Evolutionary conservation across 2,888 invertebrate genomes (phyloP).

Genomic region (Cheilosia soror): DNA sequence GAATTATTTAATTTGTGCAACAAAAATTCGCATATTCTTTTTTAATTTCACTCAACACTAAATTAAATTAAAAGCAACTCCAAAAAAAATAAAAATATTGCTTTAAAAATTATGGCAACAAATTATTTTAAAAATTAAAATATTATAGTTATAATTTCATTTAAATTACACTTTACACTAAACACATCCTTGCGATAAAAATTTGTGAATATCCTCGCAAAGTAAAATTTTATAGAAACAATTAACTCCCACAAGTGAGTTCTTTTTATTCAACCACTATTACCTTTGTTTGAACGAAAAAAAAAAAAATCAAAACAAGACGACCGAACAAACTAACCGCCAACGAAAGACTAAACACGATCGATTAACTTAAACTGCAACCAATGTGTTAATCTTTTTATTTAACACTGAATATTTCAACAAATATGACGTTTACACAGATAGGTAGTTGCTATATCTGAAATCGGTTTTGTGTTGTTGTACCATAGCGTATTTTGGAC

Average conservation of each 20-base stretch:
- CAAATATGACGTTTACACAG: slow-evolving; percentile 23
- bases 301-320: slow-evolving; percentile 9
- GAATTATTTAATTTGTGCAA: too few species aligned
- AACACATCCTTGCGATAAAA: too few species aligned
- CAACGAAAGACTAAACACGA: slow-evolving; percentile 60
- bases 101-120: too few species aligned
- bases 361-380: slow-evolving; percentile 49
- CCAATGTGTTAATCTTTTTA: slow-evolving; percentile 43
- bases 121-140: too few species aligned
- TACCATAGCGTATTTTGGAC: background rate
- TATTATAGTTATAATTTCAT: too few species aligned
- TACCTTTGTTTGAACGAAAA: background rate
- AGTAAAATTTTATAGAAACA: background rate
- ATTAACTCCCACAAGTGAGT: background rate
- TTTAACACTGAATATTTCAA: slow-evolving; percentile 36
- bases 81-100: too few species aligned
- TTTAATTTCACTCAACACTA: too few species aligned
- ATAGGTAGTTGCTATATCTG: slow-evolving; percentile 27
- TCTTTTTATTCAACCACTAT: background rate
- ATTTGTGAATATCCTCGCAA: background rate
- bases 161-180: too few species aligned
- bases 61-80: too few species aligned
- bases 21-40: too few species aligned
- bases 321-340: slow-evolving; percentile 58
- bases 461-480: background rate